Conservation (phyloP, 1,140 invertebrate species). For the Formica exsecta region DNA sequence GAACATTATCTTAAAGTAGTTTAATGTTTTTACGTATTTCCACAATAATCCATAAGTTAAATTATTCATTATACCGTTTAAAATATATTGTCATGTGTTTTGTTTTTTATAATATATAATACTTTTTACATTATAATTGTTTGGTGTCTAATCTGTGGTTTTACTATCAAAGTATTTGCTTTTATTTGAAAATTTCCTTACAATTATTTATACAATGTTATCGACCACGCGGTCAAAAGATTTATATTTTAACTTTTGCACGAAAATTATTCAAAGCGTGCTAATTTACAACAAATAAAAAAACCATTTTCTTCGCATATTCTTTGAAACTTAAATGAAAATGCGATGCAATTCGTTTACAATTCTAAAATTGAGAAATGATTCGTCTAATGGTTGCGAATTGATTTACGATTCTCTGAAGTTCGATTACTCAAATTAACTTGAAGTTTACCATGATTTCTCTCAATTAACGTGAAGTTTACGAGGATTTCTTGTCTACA, state of each 20-base stretch:
- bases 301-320: not conserved
- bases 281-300: not conserved
- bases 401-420: conserved; percentile 28
- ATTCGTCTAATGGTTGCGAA: not conserved
- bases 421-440: conserved; percentile 5
- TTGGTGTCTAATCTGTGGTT: not conserved
- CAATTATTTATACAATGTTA: not conserved
- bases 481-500: conserved; percentile 8
- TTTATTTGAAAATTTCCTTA: not conserved
- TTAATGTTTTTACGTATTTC: conserved; percentile 75
- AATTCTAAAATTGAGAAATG: conserved; percentile 4
- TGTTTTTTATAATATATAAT: conserved; percentile 12
- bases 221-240: not conserved
- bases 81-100: conserved; percentile 11
- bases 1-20: conserved; percentile 75
- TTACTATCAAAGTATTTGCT: conserved; percentile 6
- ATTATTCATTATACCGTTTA: conserved; percentile 70
- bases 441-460: not conserved
- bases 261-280: not conserved
- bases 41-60: conserved; percentile 73
- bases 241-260: not conserved
- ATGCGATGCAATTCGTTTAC: not conserved
- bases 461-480: not conserved
- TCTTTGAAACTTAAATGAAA: not conserved
- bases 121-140: conserved; percentile 9